phyloP scores from a whole-genome alignment of 1,140 invertebrate genomes.

The Ooceraea biroi region DNA sequence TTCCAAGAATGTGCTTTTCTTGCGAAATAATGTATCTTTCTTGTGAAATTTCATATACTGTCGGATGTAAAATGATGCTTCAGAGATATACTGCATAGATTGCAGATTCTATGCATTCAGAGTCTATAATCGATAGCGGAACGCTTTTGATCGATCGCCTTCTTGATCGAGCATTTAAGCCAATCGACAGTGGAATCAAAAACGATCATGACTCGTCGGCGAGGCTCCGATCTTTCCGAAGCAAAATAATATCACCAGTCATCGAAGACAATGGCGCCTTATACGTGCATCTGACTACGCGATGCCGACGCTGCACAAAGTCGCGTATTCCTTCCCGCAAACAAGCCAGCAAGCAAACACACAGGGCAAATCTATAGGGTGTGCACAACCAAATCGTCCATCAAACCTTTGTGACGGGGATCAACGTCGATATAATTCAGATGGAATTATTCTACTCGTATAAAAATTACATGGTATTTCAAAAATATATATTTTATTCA shows the following conservation, averaged over 20 bases:
- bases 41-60: not conserved
- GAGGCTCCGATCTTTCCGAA: constrained; percentile 24
- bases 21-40: not conserved
- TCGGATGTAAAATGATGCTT: not conserved
- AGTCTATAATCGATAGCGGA: not conserved
- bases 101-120: constrained; percentile 14
- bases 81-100: too few relatives aligned
- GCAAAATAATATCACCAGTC: constrained; percentile 62
- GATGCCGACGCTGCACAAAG: constrained; percentile 61
- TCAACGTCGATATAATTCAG: not conserved
- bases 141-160: constrained; percentile 33
- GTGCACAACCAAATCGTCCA: not conserved
- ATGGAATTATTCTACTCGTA: not conserved
- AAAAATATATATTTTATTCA: not conserved
- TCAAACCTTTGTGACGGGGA: not conserved
- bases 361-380: constrained; percentile 39
- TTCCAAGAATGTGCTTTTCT: too few relatives aligned
- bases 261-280: constrained; percentile 61
- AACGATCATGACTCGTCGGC: constrained; percentile 51
- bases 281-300: constrained; percentile 39
- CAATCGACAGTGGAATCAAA: constrained; percentile 54
- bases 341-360: constrained; percentile 50
- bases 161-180: constrained; percentile 13
- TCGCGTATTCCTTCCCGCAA: constrained; percentile 38
- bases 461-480: not conserved